Conservation (phyloP, 2,113 vertebrate species). For the Indicator maculatus region DNA sequence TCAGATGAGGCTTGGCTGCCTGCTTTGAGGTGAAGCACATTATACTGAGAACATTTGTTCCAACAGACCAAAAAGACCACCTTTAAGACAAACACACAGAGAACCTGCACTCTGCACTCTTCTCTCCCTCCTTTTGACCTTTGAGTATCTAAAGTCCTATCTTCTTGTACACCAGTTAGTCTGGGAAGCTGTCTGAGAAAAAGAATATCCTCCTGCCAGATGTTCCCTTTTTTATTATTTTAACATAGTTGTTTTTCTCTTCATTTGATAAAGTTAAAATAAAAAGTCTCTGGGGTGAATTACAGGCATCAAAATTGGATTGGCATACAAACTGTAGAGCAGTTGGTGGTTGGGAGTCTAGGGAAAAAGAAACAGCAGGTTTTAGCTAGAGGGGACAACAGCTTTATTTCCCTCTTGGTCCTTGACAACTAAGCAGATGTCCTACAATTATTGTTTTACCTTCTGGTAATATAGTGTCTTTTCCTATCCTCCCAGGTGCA, state of each 20-base stretch:
- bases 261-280: constrained; percentile 82
- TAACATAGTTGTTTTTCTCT: constrained; percentile 70
- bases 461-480: constrained; percentile 65
- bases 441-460: constrained; percentile 82
- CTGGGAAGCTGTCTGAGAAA: not conserved
- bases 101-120: fast-evolving
- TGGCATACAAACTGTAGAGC: constrained; percentile 79
- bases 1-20: not conserved
- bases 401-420: constrained; percentile 87
- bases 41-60: not conserved
- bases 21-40: not conserved
- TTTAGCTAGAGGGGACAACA: constrained; percentile 85
- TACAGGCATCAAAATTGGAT: constrained; percentile 74
- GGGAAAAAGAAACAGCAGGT: constrained; percentile 80
- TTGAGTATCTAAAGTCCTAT: not conserved
- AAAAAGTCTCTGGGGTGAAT: constrained; percentile 73
- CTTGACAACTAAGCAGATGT: constrained; percentile 83
- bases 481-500: constrained; percentile 61
- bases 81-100: not conserved
- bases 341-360: constrained; percentile 80
- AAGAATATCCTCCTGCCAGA: constrained; percentile 34
- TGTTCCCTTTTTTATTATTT: constrained; percentile 35
- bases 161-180: not conserved
- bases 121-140: not conserved
- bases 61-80: not conserved